Conservation (phyloP, 92 coral and sea anemone species). For the Epizoanthus scotinus region DNA sequence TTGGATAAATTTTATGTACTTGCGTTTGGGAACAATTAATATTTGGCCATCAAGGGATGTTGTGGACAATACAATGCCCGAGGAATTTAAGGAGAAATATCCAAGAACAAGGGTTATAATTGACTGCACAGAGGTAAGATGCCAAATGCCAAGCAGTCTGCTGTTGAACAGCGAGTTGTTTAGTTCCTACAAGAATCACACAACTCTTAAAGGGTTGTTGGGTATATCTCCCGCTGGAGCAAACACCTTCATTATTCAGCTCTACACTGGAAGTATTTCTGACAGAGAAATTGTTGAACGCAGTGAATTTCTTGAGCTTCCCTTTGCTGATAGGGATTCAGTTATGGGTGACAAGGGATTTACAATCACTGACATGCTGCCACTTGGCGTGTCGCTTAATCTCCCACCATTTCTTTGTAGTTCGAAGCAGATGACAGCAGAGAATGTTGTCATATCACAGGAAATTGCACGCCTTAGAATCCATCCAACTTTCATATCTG, state of each 20-base stretch:
- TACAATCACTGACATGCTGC: conserved; percentile 48
- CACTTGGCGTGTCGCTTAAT: conserved; percentile 51
- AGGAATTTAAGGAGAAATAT: conserved; percentile 48
- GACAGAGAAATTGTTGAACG: conserved; percentile 58
- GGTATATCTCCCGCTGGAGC: conserved; percentile 70
- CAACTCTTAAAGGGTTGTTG: conserved; percentile 58
- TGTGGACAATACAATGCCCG: conserved; percentile 44
- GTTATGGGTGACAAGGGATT: conserved; percentile 71
- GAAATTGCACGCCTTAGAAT: conserved; percentile 51
- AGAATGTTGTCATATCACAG: conserved; percentile 51
- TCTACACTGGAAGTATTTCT: conserved; percentile 56
- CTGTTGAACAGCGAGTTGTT: conserved; percentile 58
- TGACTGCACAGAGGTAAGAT: conserved; percentile 57
- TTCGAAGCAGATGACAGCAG: conserved; percentile 47
- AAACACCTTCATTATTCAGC: conserved; percentile 48
- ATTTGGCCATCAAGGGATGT: conserved; percentile 49
- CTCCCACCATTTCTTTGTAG: conserved; percentile 59
- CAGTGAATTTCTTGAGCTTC: conserved; percentile 53
- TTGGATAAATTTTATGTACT: conserved; percentile 16
- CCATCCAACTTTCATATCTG: conserved; percentile 49
- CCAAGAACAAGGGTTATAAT: conserved; percentile 48
- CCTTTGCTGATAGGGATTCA: conserved; percentile 47
- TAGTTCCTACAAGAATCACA: conserved; percentile 60
- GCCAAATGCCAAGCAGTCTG: conserved; percentile 57
- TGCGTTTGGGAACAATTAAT: background rate